Conservation (phyloP, 2,888 invertebrate genomes). For the Pasiphila rectangulata region DNA sequence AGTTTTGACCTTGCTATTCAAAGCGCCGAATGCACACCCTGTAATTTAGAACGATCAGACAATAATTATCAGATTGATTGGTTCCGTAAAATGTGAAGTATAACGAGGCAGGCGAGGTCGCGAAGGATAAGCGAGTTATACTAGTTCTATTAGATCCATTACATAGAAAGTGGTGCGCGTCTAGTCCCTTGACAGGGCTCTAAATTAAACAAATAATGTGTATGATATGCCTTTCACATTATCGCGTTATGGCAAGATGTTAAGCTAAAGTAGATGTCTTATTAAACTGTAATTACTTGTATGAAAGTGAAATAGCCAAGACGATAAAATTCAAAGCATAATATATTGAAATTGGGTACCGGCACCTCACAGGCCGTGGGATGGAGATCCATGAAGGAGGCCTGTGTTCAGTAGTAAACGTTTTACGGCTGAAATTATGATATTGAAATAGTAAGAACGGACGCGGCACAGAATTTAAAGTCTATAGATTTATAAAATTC, state of each 20-base stretch:
- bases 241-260: slow-evolving; percentile 15
- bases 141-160: slow-evolving; percentile 40
- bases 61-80: slow-evolving; percentile 39
- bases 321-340: too few species aligned
- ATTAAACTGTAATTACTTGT: background rate
- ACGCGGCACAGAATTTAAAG: too few species aligned
- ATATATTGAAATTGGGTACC: too few species aligned
- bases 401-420: too few species aligned
- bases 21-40: slow-evolving; percentile 22
- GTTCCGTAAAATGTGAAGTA: slow-evolving; percentile 38
- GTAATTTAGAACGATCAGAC: slow-evolving; percentile 33
- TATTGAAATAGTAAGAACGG: too few species aligned
- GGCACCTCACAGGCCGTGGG: too few species aligned
- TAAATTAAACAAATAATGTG: slow-evolving; percentile 46
- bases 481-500: too few species aligned
- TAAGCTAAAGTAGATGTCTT: slow-evolving; percentile 25
- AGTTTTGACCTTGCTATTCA: slow-evolving; percentile 12
- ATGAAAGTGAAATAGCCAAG: background rate
- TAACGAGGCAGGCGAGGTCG: slow-evolving; percentile 39
- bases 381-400: too few species aligned
- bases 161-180: slow-evolving; percentile 36
- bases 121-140: slow-evolving; percentile 50
- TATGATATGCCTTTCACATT: slow-evolving; percentile 35
- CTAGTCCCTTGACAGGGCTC: slow-evolving; percentile 43
- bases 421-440: too few species aligned